Evolutionary conservation across 2,797 vertebrate genomes (phyloP), one percentile per base, ranked within the genome.

Genomic region (Pseudomugil tenellus): DNA sequence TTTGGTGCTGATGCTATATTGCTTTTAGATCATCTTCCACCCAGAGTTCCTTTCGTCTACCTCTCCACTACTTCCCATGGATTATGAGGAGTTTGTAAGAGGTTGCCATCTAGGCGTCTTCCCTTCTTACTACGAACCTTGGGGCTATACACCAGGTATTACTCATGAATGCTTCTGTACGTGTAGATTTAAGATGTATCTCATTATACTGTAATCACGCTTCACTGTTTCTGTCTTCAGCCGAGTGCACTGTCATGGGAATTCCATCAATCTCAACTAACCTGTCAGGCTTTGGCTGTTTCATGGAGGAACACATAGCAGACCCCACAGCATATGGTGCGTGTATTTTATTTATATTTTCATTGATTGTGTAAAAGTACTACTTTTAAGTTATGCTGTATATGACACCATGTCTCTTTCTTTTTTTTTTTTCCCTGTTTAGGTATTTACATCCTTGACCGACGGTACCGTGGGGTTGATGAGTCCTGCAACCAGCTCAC

Each of bases 181-280:
- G 7, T 41, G 6, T 63, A 34, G 13, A 29, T 51, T 31, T 53
- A 17, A 41, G 19, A 41, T 26, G 11, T 23, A 48, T 62, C n/a
- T 29, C 31, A 19, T 10, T 26, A 80, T 65, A 31, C 16, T 6
- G 25, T 74, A 35, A 77, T 43, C 1, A 0, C 2, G 1, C 11
- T 12, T 51, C 6, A 29, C 29, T 61, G 28, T 37, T 71, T 75
- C 13, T 85, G 4, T 83, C 41, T 0, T 32, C 86, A 98, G 96
- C 97, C 6, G 96, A 98, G 83, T 98, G 97, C 81, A 98, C 97
- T 0, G 97, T 98, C n/a, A 97, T 98, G 97, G 97, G 97, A 12
- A 98, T 98, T 64, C 97, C 97, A 34, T 98, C 97, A 0, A 80
- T 98, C 81, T 97, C 97, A 52, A 98, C 97, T 41, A 98, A 98